phyloP scores from a whole-genome alignment of 2,888 invertebrate genomes.

The Teleiodes luculella region DNA sequence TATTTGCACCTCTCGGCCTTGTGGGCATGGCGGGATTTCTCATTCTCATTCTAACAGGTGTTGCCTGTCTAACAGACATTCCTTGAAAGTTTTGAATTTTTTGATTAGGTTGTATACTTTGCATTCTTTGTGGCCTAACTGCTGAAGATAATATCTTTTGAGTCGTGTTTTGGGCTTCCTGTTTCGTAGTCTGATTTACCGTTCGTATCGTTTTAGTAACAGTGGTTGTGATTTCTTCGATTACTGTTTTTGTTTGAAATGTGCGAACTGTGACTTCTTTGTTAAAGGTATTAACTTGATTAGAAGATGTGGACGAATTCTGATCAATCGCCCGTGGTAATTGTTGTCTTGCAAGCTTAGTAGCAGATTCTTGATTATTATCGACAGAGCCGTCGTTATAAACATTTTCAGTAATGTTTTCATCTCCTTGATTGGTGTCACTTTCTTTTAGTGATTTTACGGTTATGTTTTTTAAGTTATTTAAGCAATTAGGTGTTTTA shows the following conservation, averaged over 20 bases:
- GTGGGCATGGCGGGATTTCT: conserved; percentile 35
- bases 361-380: conserved; percentile 24
- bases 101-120: conserved; percentile 37
- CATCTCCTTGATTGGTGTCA: conserved; percentile 17
- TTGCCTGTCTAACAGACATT: conserved; percentile 44
- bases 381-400: conserved; percentile 16
- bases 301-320: conserved; percentile 39
- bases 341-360: conserved; percentile 23
- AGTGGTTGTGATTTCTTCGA: conserved; percentile 71
- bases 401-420: conserved; percentile 22
- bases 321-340: conserved; percentile 28
- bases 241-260: conserved; percentile 63
- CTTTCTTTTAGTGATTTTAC: conserved; percentile 36
- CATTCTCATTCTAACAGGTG: conserved; percentile 42
- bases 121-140: conserved; percentile 40
- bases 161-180: conserved; percentile 48
- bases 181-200: conserved; percentile 61
- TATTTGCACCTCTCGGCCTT: conserved; percentile 26
- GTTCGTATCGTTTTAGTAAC: conserved; percentile 72
- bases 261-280: conserved; percentile 67
- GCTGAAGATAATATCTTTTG: conserved; percentile 35
- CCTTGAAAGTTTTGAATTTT: conserved; percentile 45
- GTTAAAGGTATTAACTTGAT: conserved; percentile 56
- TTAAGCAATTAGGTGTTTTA: conserved; percentile 33
- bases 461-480: conserved; percentile 47